Evolutionary conservation across 30 jellyfish, hydroid and myxozoan genomes (phyloP).

Genomic region (Turritopsis rubra): DNA sequence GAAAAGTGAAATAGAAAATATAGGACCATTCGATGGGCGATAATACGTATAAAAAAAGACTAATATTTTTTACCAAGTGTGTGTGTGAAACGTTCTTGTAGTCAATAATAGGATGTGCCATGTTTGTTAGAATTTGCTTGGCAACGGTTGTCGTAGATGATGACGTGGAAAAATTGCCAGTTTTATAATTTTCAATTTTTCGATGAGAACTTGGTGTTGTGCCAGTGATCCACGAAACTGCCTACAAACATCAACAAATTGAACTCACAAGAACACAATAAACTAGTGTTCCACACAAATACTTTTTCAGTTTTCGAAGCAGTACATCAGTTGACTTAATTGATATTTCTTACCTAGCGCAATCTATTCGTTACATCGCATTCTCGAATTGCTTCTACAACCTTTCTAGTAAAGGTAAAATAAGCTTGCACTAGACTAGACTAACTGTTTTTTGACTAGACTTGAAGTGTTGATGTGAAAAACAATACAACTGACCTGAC

Average conservation of each 20-base stretch:
- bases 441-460: too few relatives aligned
- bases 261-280: not conserved
- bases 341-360: too few relatives aligned
- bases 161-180: not conserved
- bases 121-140: not conserved
- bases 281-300: too few relatives aligned
- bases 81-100: not conserved
- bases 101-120: conserved; percentile 1
- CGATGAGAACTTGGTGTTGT: not conserved
- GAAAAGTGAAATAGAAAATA: not conserved
- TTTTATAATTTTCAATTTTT: not conserved
- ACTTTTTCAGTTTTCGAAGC: too few relatives aligned
- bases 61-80: not conserved
- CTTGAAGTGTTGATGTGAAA: too few relatives aligned
- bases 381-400: too few relatives aligned
- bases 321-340: too few relatives aligned
- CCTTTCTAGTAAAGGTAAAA: too few relatives aligned
- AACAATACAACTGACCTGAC: conserved; percentile 47
- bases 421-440: too few relatives aligned
- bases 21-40: too few relatives aligned
- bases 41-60: not conserved
- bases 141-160: not conserved
- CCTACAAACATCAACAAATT: not conserved
- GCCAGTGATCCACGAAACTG: conserved; percentile 16
- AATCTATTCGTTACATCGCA: too few relatives aligned